These are phyloP conservation scores for Caerostris extrusa DNA, from an alignment of 1,140 invertebrate genomes.

Conservation along the genomic window DNA sequence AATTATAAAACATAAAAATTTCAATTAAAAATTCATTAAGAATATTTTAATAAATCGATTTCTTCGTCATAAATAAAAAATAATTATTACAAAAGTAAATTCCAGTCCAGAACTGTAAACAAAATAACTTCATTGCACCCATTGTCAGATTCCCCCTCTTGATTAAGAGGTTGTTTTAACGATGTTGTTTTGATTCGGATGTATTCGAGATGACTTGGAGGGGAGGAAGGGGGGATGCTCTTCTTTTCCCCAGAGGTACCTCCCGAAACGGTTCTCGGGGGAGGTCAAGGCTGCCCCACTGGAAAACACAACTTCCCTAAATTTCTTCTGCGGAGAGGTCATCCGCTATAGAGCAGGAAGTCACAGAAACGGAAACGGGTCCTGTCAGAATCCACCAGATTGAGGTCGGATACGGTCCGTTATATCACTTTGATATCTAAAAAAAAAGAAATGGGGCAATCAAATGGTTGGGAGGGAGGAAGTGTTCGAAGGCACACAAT, in stretches of 20 bases:
- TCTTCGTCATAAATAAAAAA: no score
- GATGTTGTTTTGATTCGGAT: conserved; percentile 1
- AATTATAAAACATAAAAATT: no score
- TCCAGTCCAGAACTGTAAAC: neutral
- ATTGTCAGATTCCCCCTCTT: neutral
- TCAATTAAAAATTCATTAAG: no score
- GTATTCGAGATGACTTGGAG: neutral
- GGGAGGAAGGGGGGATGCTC: neutral
- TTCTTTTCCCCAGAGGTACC: neutral
- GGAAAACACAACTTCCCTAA: neutral
- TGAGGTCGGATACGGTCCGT: conserved; percentile 46
- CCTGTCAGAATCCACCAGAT: conserved; percentile 1
- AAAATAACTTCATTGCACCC: neutral
- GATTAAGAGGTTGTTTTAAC: neutral
- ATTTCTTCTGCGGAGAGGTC: conserved; percentile 25
- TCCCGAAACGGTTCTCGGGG: neutral
- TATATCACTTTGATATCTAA: conserved; percentile 16
- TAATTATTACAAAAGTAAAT: no score
- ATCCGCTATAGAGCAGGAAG: conserved; percentile 26
- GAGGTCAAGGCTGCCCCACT: conserved; percentile 58
- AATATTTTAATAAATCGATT: no score
- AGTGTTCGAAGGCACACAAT: neutral
- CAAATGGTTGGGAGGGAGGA: neutral
- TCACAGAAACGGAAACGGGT: conserved; percentile 35
- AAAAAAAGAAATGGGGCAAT: neutral